phyloP scores from a whole-genome alignment of 1,140 invertebrate species.

The Papilio helenus region DNA sequence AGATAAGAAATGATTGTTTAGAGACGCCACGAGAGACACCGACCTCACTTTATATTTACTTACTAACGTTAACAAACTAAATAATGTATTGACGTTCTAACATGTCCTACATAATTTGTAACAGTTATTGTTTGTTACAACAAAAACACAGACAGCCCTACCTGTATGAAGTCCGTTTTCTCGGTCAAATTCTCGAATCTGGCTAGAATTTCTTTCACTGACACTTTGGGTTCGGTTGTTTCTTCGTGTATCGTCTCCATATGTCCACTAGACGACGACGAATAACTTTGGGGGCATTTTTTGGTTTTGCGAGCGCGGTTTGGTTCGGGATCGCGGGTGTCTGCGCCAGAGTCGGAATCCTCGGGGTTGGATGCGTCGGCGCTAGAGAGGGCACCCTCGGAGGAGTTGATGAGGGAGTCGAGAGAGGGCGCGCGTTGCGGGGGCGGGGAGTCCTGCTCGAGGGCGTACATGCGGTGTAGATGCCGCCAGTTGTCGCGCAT shows the following conservation, averaged over 20 bases:
- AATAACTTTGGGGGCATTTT: slow-evolving; percentile 81
- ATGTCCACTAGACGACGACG: slow-evolving; percentile 84
- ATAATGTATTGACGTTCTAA: neutral
- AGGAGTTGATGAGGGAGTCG: slow-evolving; percentile 87
- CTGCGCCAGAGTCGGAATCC: slow-evolving; percentile 83
- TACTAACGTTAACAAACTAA: slow-evolving; percentile 17
- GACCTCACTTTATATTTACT: slow-evolving; percentile 16
- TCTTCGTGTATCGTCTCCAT: slow-evolving; percentile 93
- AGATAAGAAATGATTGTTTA: slow-evolving; percentile 31
- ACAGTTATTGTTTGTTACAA: slow-evolving; percentile 19
- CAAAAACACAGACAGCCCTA: slow-evolving; percentile 48
- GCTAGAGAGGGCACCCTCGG: slow-evolving; percentile 82
- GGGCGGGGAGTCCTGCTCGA: slow-evolving; percentile 77
- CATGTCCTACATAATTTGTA: slow-evolving; percentile 29
- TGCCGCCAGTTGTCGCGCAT: slow-evolving; percentile 81
- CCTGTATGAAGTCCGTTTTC: slow-evolving; percentile 66
- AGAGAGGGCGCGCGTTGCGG: slow-evolving; percentile 83
- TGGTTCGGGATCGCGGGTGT: slow-evolving; percentile 72
- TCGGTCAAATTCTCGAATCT: slow-evolving; percentile 89
- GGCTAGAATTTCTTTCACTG: slow-evolving; percentile 90
- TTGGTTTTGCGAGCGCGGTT: slow-evolving; percentile 59
- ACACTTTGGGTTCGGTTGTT: slow-evolving; percentile 88
- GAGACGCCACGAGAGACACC: slow-evolving; percentile 5
- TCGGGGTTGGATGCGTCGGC: slow-evolving; percentile 81
- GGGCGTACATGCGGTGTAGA: slow-evolving; percentile 77